A percentile compares a stretch with the other conserved stretches of the same genome.
These are phyloP conservation scores for Ophthalmolycus amberensis DNA, from an alignment of 2,113 vertebrate genomes.

Conservation along the genomic window DNA sequence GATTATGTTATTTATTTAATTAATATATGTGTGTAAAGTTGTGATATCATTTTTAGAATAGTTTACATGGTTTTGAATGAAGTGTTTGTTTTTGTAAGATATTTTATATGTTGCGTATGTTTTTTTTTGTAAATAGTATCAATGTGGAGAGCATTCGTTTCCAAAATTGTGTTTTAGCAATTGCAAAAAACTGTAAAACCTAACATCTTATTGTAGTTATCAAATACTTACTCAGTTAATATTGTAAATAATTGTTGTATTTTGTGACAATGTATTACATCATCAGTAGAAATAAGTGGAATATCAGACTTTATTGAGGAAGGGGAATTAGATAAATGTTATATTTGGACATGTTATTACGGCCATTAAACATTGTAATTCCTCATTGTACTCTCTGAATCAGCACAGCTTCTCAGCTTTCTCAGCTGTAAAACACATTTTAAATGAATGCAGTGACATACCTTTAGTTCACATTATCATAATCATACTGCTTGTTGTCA, in stretches of 20 bases:
- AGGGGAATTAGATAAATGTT: background rate
- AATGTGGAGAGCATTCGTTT: background rate
- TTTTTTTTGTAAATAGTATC: background rate
- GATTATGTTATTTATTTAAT: too few species aligned
- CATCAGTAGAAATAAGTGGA: background rate
- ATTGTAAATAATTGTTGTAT: too few species aligned
- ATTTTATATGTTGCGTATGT: background rate
- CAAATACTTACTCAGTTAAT: background rate
- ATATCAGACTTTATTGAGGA: background rate
- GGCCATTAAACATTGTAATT: background rate
- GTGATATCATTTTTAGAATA: background rate
- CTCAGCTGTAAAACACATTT: background rate
- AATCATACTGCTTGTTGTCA: constrained; percentile 39
- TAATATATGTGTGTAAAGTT: background rate
- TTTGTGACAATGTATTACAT: background rate
- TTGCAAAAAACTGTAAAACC: background rate
- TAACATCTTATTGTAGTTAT: background rate
- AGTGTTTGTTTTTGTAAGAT: background rate
- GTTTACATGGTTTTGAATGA: background rate
- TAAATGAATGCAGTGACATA: background rate
- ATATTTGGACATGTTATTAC: background rate
- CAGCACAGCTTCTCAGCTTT: background rate
- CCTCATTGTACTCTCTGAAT: background rate
- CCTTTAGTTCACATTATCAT: constrained; percentile 25
- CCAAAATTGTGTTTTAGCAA: background rate